Evolutionary conservation across 2,888 invertebrate species (phyloP), one percentile per base, ranked within the genome.

Genomic region (Diaperis boleti): DNA sequence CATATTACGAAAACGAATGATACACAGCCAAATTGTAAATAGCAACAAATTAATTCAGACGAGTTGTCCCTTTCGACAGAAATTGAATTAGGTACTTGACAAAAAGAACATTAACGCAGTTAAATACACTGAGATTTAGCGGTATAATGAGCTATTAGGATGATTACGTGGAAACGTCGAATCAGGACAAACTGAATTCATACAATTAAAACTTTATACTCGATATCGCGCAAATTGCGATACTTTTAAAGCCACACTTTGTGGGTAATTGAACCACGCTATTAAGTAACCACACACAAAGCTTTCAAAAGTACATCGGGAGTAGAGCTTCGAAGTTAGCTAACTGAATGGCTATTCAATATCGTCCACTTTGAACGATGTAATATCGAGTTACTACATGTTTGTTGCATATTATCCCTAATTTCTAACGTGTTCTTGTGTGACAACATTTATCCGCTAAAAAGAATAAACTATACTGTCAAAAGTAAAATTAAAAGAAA

Each of bases 1-100:
- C n/a, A n/a, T n/a, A n/a, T n/a, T n/a, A n/a, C n/a, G n/a, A n/a
- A n/a, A n/a, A n/a, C n/a, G n/a, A n/a, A n/a, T n/a, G n/a, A n/a
- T n/a, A n/a, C 52, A 52, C 14, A 11, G 20, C 15, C 11, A 15
- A 35, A 20, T 29, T 50, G 49, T 18, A 33, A 49, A 35, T 29
- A 18, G 20, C 8, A 50, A 37, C 2, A 17, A 50, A 45, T 45
- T 45, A 45, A 45, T 45, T 31, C 14, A 1, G 20, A 29, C 35
- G 22, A 20, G 39, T 4, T 17, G 3, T n/a, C 22, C 4, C 8
- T 39, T 22, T 37, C 31, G 22, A 18, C 1, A 1, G 22, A 26
- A 52, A 39, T 20, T 52, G 39, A 39, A 39, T 52, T 52, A 39
- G 13, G 37, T 18, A 39, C 39, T 11, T n/a, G 13, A 37, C 52